Evolutionary conservation across 1,140 invertebrate genomes (phyloP).

Genomic region (Diabrotica undecimpunctata): DNA sequence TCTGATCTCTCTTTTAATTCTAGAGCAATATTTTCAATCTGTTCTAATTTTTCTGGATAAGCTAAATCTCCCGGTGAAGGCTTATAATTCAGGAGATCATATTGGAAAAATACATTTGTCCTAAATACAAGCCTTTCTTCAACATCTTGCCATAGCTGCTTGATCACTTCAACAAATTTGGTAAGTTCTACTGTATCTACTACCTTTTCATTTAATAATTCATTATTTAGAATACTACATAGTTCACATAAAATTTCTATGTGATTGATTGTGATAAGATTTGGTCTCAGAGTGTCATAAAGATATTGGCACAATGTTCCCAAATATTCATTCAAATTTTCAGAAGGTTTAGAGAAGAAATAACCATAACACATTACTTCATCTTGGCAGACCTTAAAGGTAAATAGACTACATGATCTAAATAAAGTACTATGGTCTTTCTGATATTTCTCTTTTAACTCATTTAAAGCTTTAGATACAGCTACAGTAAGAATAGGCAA

Average conservation of each 20-base stretch:
- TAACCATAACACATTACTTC: conserved; percentile 86
- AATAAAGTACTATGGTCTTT: conserved; percentile 86
- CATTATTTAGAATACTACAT: conserved; percentile 87
- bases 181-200: conserved; percentile 73
- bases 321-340: conserved; percentile 68
- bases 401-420: conserved; percentile 81
- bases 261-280: conserved; percentile 96
- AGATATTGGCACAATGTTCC: conserved; percentile 83
- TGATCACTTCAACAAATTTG: conserved; percentile 79
- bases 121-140: conserved; percentile 95
- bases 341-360: conserved; percentile 72
- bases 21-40: conserved; percentile 90
- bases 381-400: conserved; percentile 89
- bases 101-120: conserved; percentile 88
- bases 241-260: conserved; percentile 96
- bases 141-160: conserved; percentile 90
- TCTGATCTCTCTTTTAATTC: conserved; percentile 62
- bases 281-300: conserved; percentile 91
- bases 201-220: conserved; percentile 94
- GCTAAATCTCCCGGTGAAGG: conserved; percentile 93
- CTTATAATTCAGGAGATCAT: conserved; percentile 85
- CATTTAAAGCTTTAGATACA: conserved; percentile 70
- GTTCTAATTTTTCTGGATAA: conserved; percentile 94
- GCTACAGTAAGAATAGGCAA: conserved; percentile 70
- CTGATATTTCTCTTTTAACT: conserved; percentile 65